These are phyloP conservation scores for Philhelius pedissequus DNA, from an alignment of 2,888 invertebrate genomes.

Conservation along the genomic window DNA sequence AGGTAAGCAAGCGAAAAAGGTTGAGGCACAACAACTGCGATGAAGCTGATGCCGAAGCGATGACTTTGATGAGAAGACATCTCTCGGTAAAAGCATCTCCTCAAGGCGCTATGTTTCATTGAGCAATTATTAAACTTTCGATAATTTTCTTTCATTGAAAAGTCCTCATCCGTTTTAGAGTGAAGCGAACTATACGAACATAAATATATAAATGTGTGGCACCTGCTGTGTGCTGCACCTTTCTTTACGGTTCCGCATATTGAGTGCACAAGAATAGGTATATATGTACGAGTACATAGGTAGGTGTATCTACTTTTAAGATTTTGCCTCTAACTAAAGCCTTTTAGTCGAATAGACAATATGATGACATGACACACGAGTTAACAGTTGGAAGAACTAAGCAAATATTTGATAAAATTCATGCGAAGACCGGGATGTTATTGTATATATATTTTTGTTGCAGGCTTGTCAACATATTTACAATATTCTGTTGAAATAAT, in stretches of 20 bases:
- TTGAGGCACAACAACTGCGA: not conserved
- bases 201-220: not conserved
- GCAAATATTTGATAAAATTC: constrained; percentile 55
- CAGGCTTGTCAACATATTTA: constrained; percentile 31
- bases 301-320: not conserved
- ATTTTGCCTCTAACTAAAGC: not conserved
- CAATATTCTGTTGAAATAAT: constrained; percentile 47
- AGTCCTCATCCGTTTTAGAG: constrained; percentile 25
- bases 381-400: constrained; percentile 18
- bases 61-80: constrained; percentile 6
- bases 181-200: not conserved
- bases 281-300: not conserved
- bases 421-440: constrained; percentile 22
- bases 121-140: constrained; percentile 61
- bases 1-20: constrained; percentile 27
- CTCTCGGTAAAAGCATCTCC: not conserved
- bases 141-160: constrained; percentile 43
- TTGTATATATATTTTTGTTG: constrained; percentile 23
- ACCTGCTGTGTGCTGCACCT: constrained; percentile 18
- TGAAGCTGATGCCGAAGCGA: not conserved
- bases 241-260: constrained; percentile 30
- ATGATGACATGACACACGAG: constrained; percentile 8
- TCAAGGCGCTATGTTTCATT: constrained; percentile 42
- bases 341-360: not conserved
- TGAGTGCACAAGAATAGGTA: constrained; percentile 23